Evolutionary conservation across 2,797 vertebrate genomes (phyloP).

Genomic region (Leucoraja ocellata): DNA sequence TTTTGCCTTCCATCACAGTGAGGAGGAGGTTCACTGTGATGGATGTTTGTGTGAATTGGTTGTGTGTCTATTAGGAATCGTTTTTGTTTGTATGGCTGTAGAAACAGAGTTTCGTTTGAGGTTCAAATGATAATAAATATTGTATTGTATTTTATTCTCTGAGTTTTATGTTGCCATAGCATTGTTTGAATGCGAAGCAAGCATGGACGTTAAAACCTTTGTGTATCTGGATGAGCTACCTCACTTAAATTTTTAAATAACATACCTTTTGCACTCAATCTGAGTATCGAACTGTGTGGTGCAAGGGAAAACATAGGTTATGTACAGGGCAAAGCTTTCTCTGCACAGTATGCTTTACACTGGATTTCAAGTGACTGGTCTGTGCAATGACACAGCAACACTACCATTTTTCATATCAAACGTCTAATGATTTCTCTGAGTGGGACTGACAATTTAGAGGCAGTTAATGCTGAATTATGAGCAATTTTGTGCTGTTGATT

Average conservation of each 20-base stretch:
- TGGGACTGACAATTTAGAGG: constrained; percentile 16
- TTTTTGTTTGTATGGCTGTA: too few species aligned
- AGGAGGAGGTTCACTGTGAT: too few species aligned
- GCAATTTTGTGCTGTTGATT: constrained; percentile 29
- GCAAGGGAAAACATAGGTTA: neutral
- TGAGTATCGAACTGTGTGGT: neutral
- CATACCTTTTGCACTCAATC: neutral
- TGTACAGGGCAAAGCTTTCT: neutral
- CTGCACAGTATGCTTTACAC: neutral
- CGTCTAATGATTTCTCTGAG: neutral
- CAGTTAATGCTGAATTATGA: constrained; percentile 26
- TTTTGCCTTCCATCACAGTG: too few species aligned
- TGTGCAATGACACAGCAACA: neutral
- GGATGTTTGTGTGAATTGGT: too few species aligned
- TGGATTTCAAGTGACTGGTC: neutral
- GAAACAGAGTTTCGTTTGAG: too few species aligned
- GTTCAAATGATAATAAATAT: too few species aligned
- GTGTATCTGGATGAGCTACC: neutral
- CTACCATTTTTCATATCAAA: constrained; percentile 29
- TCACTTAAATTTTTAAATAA: neutral
- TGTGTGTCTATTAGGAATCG: too few species aligned
- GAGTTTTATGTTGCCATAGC: neutral
- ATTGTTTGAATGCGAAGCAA: neutral
- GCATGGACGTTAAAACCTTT: neutral
- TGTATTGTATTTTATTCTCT: too few species aligned